A percentile compares a stretch with the other conserved stretches of the same genome.
Conservation (phyloP, 2,797 vertebrate genomes). For the Acanthopagrus latus region DNA sequence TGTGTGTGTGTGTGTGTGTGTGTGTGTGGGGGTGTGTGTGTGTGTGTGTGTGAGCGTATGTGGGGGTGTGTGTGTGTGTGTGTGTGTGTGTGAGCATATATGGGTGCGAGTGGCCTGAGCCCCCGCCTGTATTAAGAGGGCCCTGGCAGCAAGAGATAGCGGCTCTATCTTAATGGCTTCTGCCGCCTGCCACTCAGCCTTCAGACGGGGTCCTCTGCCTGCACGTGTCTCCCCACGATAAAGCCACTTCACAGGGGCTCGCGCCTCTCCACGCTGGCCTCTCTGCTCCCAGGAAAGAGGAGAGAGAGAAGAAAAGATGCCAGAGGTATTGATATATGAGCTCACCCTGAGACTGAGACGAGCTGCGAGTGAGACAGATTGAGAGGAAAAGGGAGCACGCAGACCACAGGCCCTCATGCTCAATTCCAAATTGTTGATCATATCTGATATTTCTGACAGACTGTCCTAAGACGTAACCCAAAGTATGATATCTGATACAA, state of each 20-base stretch:
- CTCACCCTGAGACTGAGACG: conserved; percentile 52
- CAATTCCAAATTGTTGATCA: conserved; percentile 48
- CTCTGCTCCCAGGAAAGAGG: conserved; percentile 56
- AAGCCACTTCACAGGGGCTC: conserved; percentile 84
- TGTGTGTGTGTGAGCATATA: conserved; percentile 43
- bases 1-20: no score
- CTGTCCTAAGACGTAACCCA: conserved; percentile 24
- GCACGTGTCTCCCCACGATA: conserved; percentile 80
- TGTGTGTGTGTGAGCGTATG: conserved; percentile 43
- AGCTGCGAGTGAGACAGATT: conserved; percentile 25
- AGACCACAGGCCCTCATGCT: conserved; percentile 26
- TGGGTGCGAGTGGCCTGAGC: conserved; percentile 64
- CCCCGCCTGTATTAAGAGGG: conserved; percentile 71
- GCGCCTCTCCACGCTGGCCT: conserved; percentile 82
- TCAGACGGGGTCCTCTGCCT: conserved; percentile 77
- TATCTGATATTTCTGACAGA: conserved; percentile 36
- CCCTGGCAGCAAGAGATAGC: conserved; percentile 83
- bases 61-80: conserved; percentile 51
- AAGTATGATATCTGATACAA: conserved; percentile 24
- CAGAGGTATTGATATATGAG: conserved; percentile 70
- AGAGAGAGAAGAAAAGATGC: conserved; percentile 54
- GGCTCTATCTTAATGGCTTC: conserved; percentile 85
- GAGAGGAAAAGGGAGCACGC: conserved; percentile 20
- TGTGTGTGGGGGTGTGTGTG: no score
- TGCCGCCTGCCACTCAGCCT: conserved; percentile 84